Evolutionary conservation across 2,797 vertebrate species (phyloP).

Genomic region (Manis crassicaudata): DNA sequence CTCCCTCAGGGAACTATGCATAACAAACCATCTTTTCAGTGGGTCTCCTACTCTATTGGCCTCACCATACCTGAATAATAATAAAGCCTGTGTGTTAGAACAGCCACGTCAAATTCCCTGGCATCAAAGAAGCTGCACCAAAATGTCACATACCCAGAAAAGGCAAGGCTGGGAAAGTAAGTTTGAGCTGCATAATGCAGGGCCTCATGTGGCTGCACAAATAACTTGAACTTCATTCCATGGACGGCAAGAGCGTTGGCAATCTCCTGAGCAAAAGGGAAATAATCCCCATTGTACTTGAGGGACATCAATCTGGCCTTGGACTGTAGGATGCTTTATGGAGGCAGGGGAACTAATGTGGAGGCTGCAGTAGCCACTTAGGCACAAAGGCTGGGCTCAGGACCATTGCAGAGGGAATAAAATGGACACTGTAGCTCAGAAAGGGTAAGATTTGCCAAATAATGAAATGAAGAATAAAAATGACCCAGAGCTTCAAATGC

Average conservation of each 20-base stretch:
- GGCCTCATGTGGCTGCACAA: accelerated
- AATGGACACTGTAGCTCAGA: background rate
- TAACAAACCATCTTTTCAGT: background rate
- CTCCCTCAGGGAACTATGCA: background rate
- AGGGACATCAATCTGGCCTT: accelerated
- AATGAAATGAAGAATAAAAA: background rate
- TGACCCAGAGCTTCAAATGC: background rate
- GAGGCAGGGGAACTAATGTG: background rate
- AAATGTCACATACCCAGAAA: background rate
- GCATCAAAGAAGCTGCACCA: background rate
- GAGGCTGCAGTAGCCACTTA: background rate
- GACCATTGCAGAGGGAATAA: too few species aligned
- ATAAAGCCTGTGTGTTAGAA: background rate
- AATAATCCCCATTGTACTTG: accelerated
- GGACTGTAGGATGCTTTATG: accelerated
- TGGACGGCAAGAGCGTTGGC: too few species aligned
- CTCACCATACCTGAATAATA: background rate
- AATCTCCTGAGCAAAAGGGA: background rate
- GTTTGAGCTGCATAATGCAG: background rate
- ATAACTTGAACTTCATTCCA: background rate
- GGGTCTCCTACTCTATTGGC: background rate
- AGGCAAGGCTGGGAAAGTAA: background rate
- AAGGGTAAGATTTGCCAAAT: background rate
- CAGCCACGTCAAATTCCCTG: background rate
- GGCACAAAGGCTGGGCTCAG: background rate